phyloP scores from a whole-genome alignment of 2,888 invertebrate genomes.

The Ophion obscuratus region DNA sequence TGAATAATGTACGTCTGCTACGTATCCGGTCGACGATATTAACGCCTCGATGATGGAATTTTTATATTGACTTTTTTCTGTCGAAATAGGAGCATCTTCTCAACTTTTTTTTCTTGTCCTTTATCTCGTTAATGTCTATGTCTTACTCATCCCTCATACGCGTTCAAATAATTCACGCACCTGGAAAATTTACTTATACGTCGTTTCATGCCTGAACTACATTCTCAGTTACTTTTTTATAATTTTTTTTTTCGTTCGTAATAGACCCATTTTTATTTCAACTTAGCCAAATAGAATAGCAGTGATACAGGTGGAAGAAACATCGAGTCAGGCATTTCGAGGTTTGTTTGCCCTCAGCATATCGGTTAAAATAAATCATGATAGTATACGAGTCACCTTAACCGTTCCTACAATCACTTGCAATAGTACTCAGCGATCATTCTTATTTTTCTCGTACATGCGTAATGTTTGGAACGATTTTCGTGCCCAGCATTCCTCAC shows the following conservation, averaged over 20 bases:
- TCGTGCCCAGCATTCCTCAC: background rate
- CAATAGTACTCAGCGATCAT: background rate
- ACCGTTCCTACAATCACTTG: background rate
- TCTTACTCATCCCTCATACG: background rate
- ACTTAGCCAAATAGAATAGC: background rate
- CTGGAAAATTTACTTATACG: background rate
- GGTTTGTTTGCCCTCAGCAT: background rate
- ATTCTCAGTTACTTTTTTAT: background rate
- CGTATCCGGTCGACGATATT: slow-evolving; percentile 20
- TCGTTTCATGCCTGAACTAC: background rate
- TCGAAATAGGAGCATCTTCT: slow-evolving; percentile 10
- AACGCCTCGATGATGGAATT: slow-evolving; percentile 30
- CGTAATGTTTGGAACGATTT: background rate
- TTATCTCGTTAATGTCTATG: background rate
- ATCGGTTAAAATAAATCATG: background rate
- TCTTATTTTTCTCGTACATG: background rate
- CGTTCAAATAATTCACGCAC: background rate
- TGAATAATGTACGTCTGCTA: slow-evolving; percentile 39
- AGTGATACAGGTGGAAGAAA: background rate
- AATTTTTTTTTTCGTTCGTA: background rate
- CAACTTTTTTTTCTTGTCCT: background rate
- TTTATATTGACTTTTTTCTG: slow-evolving; percentile 2
- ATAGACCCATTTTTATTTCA: background rate
- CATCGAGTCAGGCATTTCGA: background rate
- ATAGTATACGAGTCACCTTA: background rate